Percentiles rank a stretch among this genome's conserved stretches.
Conservation (phyloP, 2,888 invertebrate species). For the Cephus nigrinus region DNA sequence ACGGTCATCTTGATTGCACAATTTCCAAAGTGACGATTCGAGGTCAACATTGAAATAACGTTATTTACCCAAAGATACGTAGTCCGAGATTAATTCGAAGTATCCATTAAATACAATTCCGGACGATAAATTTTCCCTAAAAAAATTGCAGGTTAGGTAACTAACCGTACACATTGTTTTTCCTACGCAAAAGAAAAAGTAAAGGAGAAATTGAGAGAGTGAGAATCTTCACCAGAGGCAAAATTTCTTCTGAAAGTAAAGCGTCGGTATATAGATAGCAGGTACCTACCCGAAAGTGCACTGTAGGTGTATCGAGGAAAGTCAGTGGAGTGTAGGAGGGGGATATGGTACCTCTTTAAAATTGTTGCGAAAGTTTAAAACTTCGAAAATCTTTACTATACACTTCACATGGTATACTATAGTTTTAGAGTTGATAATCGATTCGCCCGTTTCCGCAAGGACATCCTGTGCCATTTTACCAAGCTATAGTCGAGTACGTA, state of each 20-base stretch:
- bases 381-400: slow-evolving; percentile 28
- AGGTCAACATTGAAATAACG: slow-evolving; percentile 32
- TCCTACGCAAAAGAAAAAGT: neutral
- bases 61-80: slow-evolving; percentile 38
- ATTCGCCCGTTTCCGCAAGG: slow-evolving; percentile 32
- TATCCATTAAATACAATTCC: slow-evolving; percentile 33
- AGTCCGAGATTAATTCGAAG: slow-evolving; percentile 38
- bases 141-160: neutral
- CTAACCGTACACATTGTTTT: neutral
- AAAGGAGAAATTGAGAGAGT: neutral
- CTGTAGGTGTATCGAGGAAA: neutral
- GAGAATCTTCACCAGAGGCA: neutral
- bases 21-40: neutral
- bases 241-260: neutral
- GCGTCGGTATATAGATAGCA: neutral
- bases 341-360: neutral
- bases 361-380: slow-evolving; percentile 28
- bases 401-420: slow-evolving; percentile 21
- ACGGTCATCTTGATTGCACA: slow-evolving; percentile 31
- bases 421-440: slow-evolving; percentile 45
- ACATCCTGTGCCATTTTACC: slow-evolving; percentile 17
- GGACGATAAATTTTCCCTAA: neutral
- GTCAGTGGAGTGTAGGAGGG: neutral
- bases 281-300: neutral
- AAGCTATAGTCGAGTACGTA: neutral